These are phyloP conservation scores for Agrenia bidenticulata DNA, from an alignment of 2,888 invertebrate species.

Conservation along the genomic window DNA sequence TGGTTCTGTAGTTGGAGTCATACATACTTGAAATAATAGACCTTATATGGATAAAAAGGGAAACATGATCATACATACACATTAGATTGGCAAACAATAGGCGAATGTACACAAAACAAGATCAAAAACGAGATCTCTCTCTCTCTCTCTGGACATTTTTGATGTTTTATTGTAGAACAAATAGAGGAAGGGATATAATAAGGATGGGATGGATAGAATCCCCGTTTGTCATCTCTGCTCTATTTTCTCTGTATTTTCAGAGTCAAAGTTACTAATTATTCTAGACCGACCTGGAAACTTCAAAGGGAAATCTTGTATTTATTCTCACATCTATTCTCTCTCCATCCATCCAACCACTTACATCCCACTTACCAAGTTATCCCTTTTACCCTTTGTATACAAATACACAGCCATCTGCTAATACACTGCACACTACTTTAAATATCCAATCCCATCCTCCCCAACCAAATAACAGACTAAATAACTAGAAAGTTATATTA, in stretches of 20 bases:
- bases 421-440: not conserved
- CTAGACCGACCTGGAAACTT: conserved; percentile 53
- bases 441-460: not conserved
- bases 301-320: conserved; percentile 52
- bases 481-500: too few relatives aligned
- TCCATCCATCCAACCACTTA: conserved; percentile 24
- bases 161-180: conserved; percentile 47
- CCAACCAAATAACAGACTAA: too few relatives aligned
- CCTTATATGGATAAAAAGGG: not conserved
- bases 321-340: conserved; percentile 47
- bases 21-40: too few relatives aligned
- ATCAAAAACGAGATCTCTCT: conserved; percentile 30
- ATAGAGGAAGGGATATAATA: conserved; percentile 20
- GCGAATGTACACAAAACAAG: conserved; percentile 37
- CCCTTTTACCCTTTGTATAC: conserved; percentile 18
- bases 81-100: conserved; percentile 46
- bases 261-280: conserved; percentile 53
- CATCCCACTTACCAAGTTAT: conserved; percentile 12
- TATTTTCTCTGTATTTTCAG: conserved; percentile 28
- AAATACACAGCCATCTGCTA: not conserved
- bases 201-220: not conserved
- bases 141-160: conserved; percentile 45
- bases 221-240: conserved; percentile 24
- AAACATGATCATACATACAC: conserved; percentile 16
- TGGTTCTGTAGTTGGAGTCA: too few relatives aligned